These are phyloP conservation scores for Eciton burchellii DNA, from an alignment of 1,140 invertebrate genomes.

Conservation along the genomic window DNA sequence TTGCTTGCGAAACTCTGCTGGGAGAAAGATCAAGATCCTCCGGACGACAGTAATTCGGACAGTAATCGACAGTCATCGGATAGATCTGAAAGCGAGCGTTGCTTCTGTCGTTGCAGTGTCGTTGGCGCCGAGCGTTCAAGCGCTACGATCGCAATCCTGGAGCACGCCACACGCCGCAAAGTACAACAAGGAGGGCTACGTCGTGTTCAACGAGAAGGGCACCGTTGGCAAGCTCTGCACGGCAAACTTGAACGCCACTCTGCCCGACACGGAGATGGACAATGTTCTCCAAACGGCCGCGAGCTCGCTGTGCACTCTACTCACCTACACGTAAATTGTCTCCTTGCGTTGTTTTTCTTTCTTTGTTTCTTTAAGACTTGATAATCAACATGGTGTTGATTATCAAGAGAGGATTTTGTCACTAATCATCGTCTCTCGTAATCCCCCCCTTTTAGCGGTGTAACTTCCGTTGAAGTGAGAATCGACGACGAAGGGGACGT, in stretches of 20 bases:
- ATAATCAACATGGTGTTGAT: neutral
- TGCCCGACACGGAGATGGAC: constrained; percentile 85
- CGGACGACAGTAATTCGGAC: too few relatives aligned
- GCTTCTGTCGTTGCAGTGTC: constrained; percentile 88
- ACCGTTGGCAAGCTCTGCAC: constrained; percentile 92
- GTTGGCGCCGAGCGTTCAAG: constrained; percentile 89
- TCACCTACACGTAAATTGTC: constrained; percentile 90
- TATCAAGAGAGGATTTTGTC: neutral
- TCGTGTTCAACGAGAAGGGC: constrained; percentile 93
- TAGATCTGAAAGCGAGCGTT: neutral
- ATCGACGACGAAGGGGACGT: constrained; percentile 85
- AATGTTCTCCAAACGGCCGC: constrained; percentile 89
- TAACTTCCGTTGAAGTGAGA: constrained; percentile 86
- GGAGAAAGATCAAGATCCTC: neutral
- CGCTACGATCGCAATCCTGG: constrained; percentile 86
- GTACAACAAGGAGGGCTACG: constrained; percentile 91
- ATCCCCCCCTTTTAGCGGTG: constrained; percentile 81
- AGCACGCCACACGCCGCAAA: constrained; percentile 88
- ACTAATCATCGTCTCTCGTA: neutral
- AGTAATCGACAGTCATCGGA: too few relatives aligned
- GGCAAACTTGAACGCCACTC: constrained; percentile 88
- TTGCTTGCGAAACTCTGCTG: neutral
- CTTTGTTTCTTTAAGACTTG: neutral
- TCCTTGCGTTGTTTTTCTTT: neutral
- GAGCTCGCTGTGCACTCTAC: constrained; percentile 90